Percentiles rank a stretch among this genome's conserved stretches.
Evolutionary conservation across 2,888 invertebrate genomes (phyloP).

Genomic region (Microctonus hyperodae): DNA sequence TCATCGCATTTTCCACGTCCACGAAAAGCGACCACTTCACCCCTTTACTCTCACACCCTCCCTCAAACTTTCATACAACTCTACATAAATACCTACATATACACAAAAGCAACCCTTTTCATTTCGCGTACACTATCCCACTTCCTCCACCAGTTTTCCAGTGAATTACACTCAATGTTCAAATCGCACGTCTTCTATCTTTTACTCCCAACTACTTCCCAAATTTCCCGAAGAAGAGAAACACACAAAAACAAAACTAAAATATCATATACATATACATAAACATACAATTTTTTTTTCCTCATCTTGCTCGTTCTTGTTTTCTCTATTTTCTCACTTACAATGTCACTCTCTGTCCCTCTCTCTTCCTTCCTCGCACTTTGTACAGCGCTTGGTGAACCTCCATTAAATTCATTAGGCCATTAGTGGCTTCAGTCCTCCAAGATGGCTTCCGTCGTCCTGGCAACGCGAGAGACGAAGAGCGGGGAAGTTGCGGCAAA

Average conservation of each 20-base stretch:
- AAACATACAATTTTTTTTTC: neutral
- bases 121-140: neutral
- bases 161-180: conserved; percentile 28
- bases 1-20: conserved; percentile 22
- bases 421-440: conserved; percentile 64
- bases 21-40: conserved; percentile 24
- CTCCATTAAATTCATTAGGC: conserved; percentile 64
- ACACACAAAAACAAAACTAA: neutral
- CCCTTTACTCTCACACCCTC: conserved; percentile 28
- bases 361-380: conserved; percentile 31
- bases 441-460: conserved; percentile 63
- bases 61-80: conserved; percentile 24
- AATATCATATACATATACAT: neutral
- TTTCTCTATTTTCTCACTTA: conserved; percentile 26
- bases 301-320: conserved; percentile 16
- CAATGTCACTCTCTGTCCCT: conserved; percentile 26
- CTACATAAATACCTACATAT: conserved; percentile 28
- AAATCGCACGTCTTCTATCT: conserved; percentile 22
- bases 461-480: conserved; percentile 53
- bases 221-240: conserved; percentile 1
- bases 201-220: neutral
- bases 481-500: conserved; percentile 31
- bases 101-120: too few relatives aligned
- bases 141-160: neutral
- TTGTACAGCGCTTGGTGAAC: conserved; percentile 42